Conservation (phyloP, 2,113 vertebrate species). For the Nanger granti region DNA sequence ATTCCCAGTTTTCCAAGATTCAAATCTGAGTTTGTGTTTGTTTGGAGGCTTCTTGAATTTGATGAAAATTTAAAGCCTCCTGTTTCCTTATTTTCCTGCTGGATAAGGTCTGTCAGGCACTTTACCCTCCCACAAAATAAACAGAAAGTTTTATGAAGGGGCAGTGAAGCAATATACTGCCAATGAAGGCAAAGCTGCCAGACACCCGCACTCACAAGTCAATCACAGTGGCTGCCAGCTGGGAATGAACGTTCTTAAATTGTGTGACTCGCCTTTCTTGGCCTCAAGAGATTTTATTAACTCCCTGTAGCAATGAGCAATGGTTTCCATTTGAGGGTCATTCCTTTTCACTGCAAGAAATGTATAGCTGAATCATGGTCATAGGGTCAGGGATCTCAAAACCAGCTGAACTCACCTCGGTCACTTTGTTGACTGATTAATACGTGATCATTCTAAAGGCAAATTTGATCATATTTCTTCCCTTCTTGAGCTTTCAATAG, state of each 20-base stretch:
- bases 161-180: slow-evolving; percentile 42
- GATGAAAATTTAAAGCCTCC: slow-evolving; percentile 47
- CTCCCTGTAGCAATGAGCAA: slow-evolving; percentile 44
- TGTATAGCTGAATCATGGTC: not conserved
- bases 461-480: slow-evolving; percentile 32
- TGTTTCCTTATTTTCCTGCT: slow-evolving; percentile 47
- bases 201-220: slow-evolving; percentile 31
- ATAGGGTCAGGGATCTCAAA: not conserved
- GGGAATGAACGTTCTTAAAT: slow-evolving; percentile 33
- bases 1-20: not conserved
- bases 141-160: slow-evolving; percentile 63
- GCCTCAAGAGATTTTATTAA: slow-evolving; percentile 56
- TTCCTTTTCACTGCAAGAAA: not conserved
- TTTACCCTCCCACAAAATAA: slow-evolving; percentile 62
- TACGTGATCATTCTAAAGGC: not conserved
- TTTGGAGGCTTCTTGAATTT: slow-evolving; percentile 1
- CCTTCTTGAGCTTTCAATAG: not conserved
- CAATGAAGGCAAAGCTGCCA: not conserved
- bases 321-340: slow-evolving; percentile 8
- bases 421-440: slow-evolving; percentile 32
- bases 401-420: not conserved
- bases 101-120: slow-evolving; percentile 49
- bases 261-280: slow-evolving; percentile 30
- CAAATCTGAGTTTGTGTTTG: not conserved
- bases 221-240: slow-evolving; percentile 11